Evolutionary conservation across 2,113 vertebrate species (phyloP).

Genomic region (Canis aureus): DNA sequence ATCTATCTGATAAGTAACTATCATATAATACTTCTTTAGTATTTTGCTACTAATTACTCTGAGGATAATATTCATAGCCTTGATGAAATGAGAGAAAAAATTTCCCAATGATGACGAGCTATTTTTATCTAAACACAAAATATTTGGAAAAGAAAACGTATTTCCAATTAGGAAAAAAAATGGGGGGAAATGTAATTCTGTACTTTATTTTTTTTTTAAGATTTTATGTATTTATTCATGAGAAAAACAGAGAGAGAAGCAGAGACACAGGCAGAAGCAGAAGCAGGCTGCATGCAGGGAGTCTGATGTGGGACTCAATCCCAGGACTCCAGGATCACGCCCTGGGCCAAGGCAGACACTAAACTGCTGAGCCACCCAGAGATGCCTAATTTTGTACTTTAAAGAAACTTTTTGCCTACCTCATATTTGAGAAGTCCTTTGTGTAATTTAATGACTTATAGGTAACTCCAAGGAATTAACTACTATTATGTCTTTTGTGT

Average conservation of each 20-base stretch:
- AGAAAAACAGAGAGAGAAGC: no score
- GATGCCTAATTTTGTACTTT: background rate
- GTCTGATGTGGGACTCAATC: no score
- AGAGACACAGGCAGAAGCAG: no score
- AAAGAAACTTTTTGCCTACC: background rate
- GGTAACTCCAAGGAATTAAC: background rate
- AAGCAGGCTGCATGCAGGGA: no score
- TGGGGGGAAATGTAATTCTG: background rate
- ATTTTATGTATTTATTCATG: no score
- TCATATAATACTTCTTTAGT: background rate
- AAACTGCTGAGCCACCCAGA: no score
- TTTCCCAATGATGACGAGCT: background rate
- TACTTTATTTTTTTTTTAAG: background rate
- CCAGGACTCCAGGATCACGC: no score
- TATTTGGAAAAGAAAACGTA: background rate
- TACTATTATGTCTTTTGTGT: background rate
- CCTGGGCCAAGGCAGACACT: no score
- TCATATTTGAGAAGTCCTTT: background rate
- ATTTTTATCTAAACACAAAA: background rate
- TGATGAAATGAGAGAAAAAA: background rate
- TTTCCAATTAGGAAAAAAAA: background rate
- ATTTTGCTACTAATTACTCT: background rate
- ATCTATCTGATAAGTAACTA: background rate
- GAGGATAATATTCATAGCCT: background rate
- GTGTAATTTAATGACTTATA: slow-evolving; percentile 10